A percentile compares a stretch with the other conserved stretches of the same genome.
Evolutionary conservation across 2,113 vertebrate species (phyloP).

Genomic region (Cyphomyrus plagiostoma): DNA sequence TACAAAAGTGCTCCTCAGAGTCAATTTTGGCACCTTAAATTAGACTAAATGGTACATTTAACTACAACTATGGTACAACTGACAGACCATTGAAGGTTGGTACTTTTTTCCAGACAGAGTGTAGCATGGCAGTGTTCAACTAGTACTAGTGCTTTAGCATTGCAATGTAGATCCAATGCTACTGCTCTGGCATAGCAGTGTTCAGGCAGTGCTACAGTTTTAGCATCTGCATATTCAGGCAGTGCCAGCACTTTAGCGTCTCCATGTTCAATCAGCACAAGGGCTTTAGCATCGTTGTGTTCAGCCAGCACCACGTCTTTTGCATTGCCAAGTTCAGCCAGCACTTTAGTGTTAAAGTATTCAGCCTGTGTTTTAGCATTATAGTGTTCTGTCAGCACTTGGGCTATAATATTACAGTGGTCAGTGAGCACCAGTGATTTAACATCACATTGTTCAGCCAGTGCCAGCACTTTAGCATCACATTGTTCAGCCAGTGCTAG

Average conservation of each 20-base stretch:
- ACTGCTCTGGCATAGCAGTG: not conserved
- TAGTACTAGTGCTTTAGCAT: not conserved
- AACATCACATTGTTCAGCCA: not conserved
- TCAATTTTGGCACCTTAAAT: no score
- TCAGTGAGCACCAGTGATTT: not conserved
- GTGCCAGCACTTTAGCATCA: not conserved
- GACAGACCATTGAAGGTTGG: not conserved
- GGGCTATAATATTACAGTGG: not conserved
- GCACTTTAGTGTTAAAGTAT: not conserved
- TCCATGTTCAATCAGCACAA: not conserved
- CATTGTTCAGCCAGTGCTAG: not conserved
- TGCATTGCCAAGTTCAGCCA: not conserved
- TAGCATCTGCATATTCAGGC: not conserved
- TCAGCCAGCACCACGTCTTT: not conserved
- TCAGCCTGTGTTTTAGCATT: not conserved
- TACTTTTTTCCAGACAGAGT: not conserved
- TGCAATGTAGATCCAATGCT: not conserved
- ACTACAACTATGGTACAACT: not conserved
- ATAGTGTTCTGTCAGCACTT: not conserved
- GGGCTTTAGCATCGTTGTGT: not conserved
- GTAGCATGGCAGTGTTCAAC: not conserved
- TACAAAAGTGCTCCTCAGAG: no score
- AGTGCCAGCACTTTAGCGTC: not conserved
- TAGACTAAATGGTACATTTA: no score
- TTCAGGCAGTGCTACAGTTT: not conserved